Percentiles rank a stretch among this genome's conserved stretches.
phyloP scores from a whole-genome alignment of 2,797 vertebrate genomes.

The Cirrhinus mrigala region DNA sequence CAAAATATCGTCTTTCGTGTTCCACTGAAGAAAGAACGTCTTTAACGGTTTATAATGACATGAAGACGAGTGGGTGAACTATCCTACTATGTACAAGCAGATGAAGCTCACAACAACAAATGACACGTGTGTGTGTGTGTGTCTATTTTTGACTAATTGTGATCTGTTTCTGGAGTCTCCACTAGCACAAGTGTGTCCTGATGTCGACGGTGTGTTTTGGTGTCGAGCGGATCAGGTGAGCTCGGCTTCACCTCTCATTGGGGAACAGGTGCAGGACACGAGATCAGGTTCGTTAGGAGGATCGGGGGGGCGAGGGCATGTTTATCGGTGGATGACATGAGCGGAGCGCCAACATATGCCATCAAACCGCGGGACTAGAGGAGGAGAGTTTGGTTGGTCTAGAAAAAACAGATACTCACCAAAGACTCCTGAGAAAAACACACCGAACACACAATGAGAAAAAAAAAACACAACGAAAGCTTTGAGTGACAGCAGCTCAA shows the following conservation, averaged over 20 bases:
- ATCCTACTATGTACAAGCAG: not conserved
- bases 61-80: not conserved
- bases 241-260: slow-evolving; percentile 39
- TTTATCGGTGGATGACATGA: slow-evolving; percentile 13
- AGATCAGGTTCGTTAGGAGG: slow-evolving; percentile 40
- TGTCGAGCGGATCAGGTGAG: slow-evolving; percentile 18
- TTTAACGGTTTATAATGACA: not conserved
- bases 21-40: not conserved
- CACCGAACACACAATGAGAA: slow-evolving; percentile 46
- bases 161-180: not conserved
- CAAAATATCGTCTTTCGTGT: not conserved
- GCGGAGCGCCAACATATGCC: slow-evolving; percentile 26
- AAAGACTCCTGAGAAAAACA: slow-evolving; percentile 60
- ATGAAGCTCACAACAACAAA: not conserved
- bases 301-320: slow-evolving; percentile 11
- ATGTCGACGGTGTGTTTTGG: not conserved
- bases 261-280: slow-evolving; percentile 52
- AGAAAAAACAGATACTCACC: slow-evolving; percentile 59
- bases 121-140: not conserved
- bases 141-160: not conserved
- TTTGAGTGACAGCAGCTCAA: slow-evolving; percentile 44
- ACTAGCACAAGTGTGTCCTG: not conserved
- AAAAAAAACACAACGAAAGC: slow-evolving; percentile 41
- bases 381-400: slow-evolving; percentile 14
- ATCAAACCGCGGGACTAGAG: slow-evolving; percentile 26